These are phyloP conservation scores for Micrasema minimum DNA, from an alignment of 1,140 invertebrate genomes.

Conservation along the genomic window DNA sequence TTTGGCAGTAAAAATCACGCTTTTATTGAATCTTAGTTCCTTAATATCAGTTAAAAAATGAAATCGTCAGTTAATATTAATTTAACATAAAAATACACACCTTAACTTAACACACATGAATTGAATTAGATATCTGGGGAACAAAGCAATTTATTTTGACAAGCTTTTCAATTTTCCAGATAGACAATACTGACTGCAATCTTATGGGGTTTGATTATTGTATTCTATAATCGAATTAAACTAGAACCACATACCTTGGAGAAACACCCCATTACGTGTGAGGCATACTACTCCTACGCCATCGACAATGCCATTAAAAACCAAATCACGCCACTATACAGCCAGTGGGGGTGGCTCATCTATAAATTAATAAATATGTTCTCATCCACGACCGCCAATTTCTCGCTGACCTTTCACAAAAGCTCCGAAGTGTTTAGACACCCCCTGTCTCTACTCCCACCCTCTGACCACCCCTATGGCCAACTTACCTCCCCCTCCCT, in stretches of 20 bases:
- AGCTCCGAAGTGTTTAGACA: constrained; percentile 53
- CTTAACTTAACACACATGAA: too few relatives aligned
- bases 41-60: too few relatives aligned
- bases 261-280: constrained; percentile 33
- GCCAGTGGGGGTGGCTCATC: constrained; percentile 43
- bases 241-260: constrained; percentile 42
- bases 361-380: constrained; percentile 55
- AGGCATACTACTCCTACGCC: constrained; percentile 7
- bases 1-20: too few relatives aligned
- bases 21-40: too few relatives aligned
- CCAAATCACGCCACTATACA: constrained; percentile 48
- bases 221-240: constrained; percentile 49
- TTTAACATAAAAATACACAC: too few relatives aligned
- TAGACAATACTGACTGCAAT: constrained; percentile 18
- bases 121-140: too few relatives aligned
- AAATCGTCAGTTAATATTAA: too few relatives aligned
- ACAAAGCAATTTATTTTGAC: too few relatives aligned
- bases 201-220: constrained; percentile 26
- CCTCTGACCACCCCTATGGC: constrained; percentile 1
- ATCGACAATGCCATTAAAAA: constrained; percentile 49
- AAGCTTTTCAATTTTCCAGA: not conserved
- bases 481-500: not conserved
- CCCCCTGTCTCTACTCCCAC: constrained; percentile 8
- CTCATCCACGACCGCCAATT: constrained; percentile 54
- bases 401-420: constrained; percentile 54